A percentile compares a stretch with the other conserved stretches of the same genome.
Conservation (phyloP, 2,797 vertebrate genomes). For the Acanthiza pusilla region DNA sequence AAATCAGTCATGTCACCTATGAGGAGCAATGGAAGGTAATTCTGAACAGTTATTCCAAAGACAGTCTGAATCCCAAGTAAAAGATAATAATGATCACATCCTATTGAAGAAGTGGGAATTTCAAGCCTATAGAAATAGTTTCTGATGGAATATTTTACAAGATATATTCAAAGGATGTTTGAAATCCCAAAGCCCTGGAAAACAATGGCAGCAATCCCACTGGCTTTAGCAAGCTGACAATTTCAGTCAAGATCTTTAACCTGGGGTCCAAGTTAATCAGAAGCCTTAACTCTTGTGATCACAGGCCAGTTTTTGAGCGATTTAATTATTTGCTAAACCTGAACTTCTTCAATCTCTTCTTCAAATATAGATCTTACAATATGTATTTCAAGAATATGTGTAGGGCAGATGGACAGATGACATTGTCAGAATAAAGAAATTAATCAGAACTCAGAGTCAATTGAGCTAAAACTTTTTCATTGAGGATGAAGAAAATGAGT, state of each 20-base stretch:
- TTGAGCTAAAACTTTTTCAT: not conserved
- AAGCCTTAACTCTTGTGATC: not conserved
- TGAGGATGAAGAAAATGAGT: not conserved
- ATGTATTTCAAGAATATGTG: not conserved
- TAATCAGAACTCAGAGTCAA: not conserved
- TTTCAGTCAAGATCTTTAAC: not conserved
- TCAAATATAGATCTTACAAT: not conserved
- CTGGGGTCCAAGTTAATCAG: not conserved
- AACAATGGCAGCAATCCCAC: not conserved
- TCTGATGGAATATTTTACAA: not conserved
- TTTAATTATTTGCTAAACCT: not conserved
- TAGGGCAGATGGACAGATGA: not conserved
- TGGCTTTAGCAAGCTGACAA: not conserved
- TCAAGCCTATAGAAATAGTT: not conserved
- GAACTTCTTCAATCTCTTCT: not conserved
- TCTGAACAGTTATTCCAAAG: not conserved
- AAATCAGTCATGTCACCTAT: not conserved
- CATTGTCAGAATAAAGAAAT: not conserved
- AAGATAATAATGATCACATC: not conserved
- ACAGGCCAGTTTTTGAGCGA: not conserved
- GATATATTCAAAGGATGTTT: not conserved
- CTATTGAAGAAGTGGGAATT: not conserved
- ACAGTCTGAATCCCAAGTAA: not conserved
- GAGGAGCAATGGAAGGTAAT: not conserved
- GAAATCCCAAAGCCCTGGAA: not conserved